A percentile compares a stretch with the other conserved stretches of the same genome.
Conservation (phyloP, 2,888 invertebrate genomes). For the Perizoma affinitatum region DNA sequence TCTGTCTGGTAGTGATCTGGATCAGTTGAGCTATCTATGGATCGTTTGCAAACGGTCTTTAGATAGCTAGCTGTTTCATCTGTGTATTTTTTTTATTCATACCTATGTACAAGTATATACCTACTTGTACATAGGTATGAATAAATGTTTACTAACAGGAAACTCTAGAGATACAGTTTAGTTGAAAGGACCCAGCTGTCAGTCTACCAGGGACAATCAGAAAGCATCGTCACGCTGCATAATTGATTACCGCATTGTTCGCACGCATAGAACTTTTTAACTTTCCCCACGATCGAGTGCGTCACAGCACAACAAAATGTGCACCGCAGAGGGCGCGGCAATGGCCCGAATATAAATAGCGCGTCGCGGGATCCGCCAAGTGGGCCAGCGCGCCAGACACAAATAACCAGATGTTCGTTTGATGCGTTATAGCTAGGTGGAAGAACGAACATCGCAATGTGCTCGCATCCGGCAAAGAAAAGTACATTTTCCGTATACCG, state of each 20-base stretch:
- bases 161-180: no score
- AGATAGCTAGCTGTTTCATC: no score
- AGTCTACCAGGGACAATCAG: conserved; percentile 42
- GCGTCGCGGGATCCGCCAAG: conserved; percentile 64
- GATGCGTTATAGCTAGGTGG: neutral
- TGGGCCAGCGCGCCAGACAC: conserved; percentile 59
- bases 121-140: no score
- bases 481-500: no score
- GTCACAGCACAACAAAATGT: conserved; percentile 39
- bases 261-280: conserved; percentile 37
- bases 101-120: no score
- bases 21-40: no score
- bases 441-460: neutral
- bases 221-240: conserved; percentile 47
- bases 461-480: no score
- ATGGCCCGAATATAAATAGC: conserved; percentile 71
- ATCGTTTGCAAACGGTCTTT: no score
- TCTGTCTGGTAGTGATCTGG: no score
- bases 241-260: conserved; percentile 50
- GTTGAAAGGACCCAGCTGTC: neutral
- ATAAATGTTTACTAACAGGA: no score
- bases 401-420: conserved; percentile 48
- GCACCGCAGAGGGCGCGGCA: conserved; percentile 57
- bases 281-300: conserved; percentile 45
- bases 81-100: no score